Conservation (phyloP, 1,140 invertebrate species). For the Drosophila serrata region DNA sequence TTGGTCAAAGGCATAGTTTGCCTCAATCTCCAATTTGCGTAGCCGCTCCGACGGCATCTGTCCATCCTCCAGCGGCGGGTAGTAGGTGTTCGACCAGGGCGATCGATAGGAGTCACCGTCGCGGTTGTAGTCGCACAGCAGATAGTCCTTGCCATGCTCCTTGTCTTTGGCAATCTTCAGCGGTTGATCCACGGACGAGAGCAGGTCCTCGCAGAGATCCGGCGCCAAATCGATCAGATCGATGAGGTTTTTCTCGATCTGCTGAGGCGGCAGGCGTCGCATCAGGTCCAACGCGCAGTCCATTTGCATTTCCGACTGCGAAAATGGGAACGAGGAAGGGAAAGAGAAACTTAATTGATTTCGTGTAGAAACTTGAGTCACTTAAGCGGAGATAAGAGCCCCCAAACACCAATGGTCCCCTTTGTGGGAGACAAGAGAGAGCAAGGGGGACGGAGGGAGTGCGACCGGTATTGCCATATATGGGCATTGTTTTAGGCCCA, state of each 20-base stretch:
- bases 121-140: conserved; percentile 99
- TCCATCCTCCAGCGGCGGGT: conserved; percentile 98
- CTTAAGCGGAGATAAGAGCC: conserved; percentile 53
- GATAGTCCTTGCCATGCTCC: conserved; percentile 97
- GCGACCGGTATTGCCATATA: conserved; percentile 71
- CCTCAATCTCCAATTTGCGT: conserved; percentile 98
- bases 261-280: conserved; percentile 98
- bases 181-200: conserved; percentile 99
- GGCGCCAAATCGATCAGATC: conserved; percentile 99
- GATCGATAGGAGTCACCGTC: conserved; percentile 99
- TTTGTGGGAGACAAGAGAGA: neutral
- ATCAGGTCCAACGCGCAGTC: conserved; percentile 99
- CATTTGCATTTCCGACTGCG: conserved; percentile 97
- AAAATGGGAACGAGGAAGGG: conserved; percentile 1
- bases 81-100: conserved; percentile 99
- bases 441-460: neutral
- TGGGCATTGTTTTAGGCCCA: conserved; percentile 65
- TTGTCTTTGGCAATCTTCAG: conserved; percentile 99
- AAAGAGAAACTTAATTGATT: conserved; percentile 5
- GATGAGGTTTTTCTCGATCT: conserved; percentile 99
- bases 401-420: neutral
- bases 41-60: conserved; percentile 98
- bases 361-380: conserved; percentile 49
- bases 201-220: conserved; percentile 97
- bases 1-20: conserved; percentile 99